Percentiles rank a stretch among this genome's conserved stretches.
Conservation (phyloP, 2,113 vertebrate species). For the Candoia aspera region DNA sequence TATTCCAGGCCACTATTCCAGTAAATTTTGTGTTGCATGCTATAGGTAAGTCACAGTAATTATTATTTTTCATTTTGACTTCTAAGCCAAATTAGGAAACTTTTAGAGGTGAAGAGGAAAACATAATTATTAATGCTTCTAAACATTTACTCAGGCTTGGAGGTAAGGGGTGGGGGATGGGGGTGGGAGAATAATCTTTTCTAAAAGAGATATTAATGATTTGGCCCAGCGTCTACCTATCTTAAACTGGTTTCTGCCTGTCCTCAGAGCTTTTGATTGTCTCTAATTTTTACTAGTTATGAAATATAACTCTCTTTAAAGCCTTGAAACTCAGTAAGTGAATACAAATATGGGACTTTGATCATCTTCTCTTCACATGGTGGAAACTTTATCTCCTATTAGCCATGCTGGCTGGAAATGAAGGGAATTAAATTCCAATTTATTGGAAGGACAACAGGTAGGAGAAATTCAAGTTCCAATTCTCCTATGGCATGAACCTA, state of each 20-base stretch:
- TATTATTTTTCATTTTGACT: constrained; percentile 56
- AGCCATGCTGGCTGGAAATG: too few species aligned
- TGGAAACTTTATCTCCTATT: background rate
- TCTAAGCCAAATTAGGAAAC: constrained; percentile 59
- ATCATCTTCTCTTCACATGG: background rate
- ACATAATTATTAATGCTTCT: constrained; percentile 54
- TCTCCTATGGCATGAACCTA: too few species aligned
- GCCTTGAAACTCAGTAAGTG: background rate
- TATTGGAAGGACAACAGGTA: too few species aligned
- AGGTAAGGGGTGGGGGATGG: background rate
- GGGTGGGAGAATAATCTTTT: background rate
- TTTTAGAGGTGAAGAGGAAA: constrained; percentile 58
- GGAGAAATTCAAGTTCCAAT: too few species aligned
- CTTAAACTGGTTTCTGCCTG: background rate
- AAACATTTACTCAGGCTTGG: constrained; percentile 45
- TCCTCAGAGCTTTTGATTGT: background rate
- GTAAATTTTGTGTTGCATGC: constrained; percentile 38
- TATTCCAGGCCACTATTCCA: constrained; percentile 1
- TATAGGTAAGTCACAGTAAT: constrained; percentile 52
- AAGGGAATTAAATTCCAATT: too few species aligned
- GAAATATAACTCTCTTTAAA: background rate
- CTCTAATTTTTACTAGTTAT: background rate
- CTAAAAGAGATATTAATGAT: constrained; percentile 18
- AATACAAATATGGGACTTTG: background rate
- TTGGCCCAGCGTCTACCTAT: background rate